phyloP scores from a whole-genome alignment of 92 coral and sea anemone species.

The Micromussa lordhowensis region DNA sequence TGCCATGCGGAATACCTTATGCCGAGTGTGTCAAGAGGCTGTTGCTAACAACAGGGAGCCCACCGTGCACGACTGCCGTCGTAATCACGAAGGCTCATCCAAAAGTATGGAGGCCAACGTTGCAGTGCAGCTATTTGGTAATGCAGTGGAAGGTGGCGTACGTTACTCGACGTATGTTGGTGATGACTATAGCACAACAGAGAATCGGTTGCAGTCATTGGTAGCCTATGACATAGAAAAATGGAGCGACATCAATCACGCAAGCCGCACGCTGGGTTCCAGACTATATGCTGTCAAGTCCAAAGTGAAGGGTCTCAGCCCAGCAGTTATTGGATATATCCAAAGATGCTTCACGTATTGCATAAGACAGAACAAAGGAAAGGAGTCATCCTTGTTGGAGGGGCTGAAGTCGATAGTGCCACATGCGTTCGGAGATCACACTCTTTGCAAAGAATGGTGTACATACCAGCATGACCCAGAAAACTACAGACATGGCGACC shows the following conservation, averaged over 20 bases:
- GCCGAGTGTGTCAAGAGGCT: conserved; percentile 33
- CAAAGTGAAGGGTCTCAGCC: conserved; percentile 40
- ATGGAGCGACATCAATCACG: conserved; percentile 47
- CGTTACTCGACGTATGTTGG: neutral
- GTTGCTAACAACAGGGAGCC: neutral
- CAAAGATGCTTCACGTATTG: conserved; percentile 57
- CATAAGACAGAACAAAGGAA: conserved; percentile 48
- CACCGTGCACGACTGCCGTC: conserved; percentile 41
- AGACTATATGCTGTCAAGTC: conserved; percentile 24
- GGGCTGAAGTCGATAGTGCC: too few relatives aligned
- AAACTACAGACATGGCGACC: conserved; percentile 16
- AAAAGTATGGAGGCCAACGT: conserved; percentile 44
- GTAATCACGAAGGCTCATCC: conserved; percentile 36
- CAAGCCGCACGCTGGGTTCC: too few relatives aligned
- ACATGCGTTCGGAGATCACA: conserved; percentile 59
- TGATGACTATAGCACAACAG: conserved; percentile 40
- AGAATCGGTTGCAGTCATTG: conserved; percentile 9
- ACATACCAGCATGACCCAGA: conserved; percentile 28
- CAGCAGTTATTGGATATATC: conserved; percentile 22
- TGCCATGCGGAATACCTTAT: conserved; percentile 37
- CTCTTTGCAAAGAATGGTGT: conserved; percentile 50
- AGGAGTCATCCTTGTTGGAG: conserved; percentile 24
- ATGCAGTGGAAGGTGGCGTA: neutral
- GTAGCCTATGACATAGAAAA: conserved; percentile 34
- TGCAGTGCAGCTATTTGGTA: neutral